phyloP scores from a whole-genome alignment of 2,113 vertebrate genomes.

The Orthonyx spaldingii region DNA sequence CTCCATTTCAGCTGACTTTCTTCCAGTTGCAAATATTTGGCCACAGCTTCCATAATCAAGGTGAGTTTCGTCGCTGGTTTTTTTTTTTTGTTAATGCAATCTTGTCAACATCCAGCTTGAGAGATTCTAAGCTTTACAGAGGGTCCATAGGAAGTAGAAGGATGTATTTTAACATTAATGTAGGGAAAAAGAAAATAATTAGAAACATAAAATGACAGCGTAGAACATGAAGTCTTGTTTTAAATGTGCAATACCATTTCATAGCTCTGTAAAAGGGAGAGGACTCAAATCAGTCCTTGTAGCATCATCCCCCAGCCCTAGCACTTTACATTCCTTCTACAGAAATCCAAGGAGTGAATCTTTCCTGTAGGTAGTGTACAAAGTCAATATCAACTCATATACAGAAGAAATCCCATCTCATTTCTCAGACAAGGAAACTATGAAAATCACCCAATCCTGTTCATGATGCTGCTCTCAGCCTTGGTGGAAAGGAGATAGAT shows the following conservation, averaged over 20 bases:
- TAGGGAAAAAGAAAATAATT: background rate
- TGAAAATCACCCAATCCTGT: background rate
- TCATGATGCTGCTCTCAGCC: background rate
- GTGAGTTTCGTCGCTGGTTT: conserved; percentile 84
- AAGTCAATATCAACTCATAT: background rate
- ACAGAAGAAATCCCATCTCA: background rate
- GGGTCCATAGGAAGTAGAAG: background rate
- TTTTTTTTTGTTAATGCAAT: conserved; percentile 77
- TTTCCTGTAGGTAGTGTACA: background rate
- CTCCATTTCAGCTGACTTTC: conserved; percentile 77
- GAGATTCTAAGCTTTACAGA: conserved; percentile 56
- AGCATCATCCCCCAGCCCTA: background rate
- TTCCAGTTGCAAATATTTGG: conserved; percentile 71
- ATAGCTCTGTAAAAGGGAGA: background rate
- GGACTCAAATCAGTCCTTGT: background rate
- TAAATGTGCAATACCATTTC: background rate
- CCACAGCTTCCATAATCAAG: conserved; percentile 73
- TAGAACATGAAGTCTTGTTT: background rate
- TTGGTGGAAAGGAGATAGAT: background rate
- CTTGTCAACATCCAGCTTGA: conserved; percentile 79
- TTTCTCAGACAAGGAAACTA: background rate
- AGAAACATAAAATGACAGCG: background rate
- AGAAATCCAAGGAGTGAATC: background rate
- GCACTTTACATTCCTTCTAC: background rate
- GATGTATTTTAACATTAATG: background rate